A percentile compares a stretch with the other conserved stretches of the same genome.
Evolutionary conservation across 2,113 vertebrate genomes (phyloP).

Genomic region (Ictalurus punctatus): DNA sequence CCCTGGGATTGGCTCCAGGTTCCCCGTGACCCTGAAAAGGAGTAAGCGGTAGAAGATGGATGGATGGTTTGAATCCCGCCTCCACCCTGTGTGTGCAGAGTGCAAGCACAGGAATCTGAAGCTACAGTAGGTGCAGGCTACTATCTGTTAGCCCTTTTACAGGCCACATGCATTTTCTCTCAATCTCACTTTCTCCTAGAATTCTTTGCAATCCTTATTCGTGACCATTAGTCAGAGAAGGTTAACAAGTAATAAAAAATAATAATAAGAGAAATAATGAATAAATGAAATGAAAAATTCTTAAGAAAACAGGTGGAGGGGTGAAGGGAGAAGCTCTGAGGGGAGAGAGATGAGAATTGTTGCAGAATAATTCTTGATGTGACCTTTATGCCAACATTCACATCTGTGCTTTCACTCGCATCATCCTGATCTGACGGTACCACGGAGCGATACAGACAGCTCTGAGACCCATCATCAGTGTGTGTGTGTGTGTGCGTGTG

Average conservation of each 20-base stretch:
- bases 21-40: too few relatives aligned
- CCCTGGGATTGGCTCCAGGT: too few relatives aligned
- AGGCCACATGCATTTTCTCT: neutral
- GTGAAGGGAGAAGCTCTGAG: neutral
- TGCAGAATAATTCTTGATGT: slow-evolving; percentile 35
- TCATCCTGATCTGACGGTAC: slow-evolving; percentile 34
- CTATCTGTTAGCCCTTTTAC: neutral
- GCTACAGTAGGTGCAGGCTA: neutral
- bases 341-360: neutral
- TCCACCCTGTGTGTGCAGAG: too few relatives aligned
- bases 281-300: neutral
- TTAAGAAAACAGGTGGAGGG: neutral
- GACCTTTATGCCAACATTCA: slow-evolving; percentile 44
- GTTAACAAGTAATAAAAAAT: neutral
- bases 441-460: slow-evolving; percentile 44
- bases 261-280: neutral
- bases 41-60: too few relatives aligned
- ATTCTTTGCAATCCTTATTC: neutral
- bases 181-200: neutral
- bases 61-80: too few relatives aligned
- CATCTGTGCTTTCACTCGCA: slow-evolving; percentile 34
- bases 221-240: neutral
- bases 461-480: slow-evolving; percentile 30
- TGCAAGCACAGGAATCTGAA: neutral
- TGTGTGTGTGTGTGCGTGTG: slow-evolving; percentile 41